Conservation (phyloP, 1,140 invertebrate genomes). For the Aphidius gifuensis region DNA sequence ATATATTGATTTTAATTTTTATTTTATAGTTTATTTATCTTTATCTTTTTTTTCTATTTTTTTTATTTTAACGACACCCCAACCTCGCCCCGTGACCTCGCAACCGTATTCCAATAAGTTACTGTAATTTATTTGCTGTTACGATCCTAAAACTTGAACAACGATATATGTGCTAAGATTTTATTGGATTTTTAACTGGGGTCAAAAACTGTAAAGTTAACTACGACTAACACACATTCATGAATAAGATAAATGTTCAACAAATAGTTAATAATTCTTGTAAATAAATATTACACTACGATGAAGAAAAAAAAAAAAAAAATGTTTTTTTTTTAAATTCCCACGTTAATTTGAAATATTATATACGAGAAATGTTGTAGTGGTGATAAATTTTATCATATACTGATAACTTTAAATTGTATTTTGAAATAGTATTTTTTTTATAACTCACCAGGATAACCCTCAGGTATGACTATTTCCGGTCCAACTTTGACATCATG, state of each 20-base stretch:
- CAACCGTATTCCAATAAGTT: conserved; percentile 23
- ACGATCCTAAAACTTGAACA: conserved; percentile 14
- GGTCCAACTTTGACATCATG: conserved; percentile 45
- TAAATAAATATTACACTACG: too few species aligned
- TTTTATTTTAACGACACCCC: conserved; percentile 14
- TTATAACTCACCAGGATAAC: conserved; percentile 45
- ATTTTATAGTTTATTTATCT: neutral
- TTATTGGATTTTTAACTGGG: conserved; percentile 10
- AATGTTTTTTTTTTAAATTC: neutral
- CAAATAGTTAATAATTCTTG: neutral
- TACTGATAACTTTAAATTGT: too few species aligned
- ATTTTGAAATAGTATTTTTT: neutral
- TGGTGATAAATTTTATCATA: neutral
- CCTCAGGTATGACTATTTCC: conserved; percentile 50
- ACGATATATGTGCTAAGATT: conserved; percentile 8
- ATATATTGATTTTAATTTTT: neutral
- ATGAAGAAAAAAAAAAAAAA: too few species aligned
- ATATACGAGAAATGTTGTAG: neutral
- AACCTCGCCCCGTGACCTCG: conserved; percentile 18
- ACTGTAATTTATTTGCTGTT: conserved; percentile 21
- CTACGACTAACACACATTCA: neutral
- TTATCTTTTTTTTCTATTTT: conserved; percentile 12
- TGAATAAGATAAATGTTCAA: conserved; percentile 3
- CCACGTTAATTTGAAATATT: neutral
- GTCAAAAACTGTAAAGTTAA: conserved; percentile 9